phyloP scores from a whole-genome alignment of 2,113 vertebrate genomes.

The Pavo muticus region DNA sequence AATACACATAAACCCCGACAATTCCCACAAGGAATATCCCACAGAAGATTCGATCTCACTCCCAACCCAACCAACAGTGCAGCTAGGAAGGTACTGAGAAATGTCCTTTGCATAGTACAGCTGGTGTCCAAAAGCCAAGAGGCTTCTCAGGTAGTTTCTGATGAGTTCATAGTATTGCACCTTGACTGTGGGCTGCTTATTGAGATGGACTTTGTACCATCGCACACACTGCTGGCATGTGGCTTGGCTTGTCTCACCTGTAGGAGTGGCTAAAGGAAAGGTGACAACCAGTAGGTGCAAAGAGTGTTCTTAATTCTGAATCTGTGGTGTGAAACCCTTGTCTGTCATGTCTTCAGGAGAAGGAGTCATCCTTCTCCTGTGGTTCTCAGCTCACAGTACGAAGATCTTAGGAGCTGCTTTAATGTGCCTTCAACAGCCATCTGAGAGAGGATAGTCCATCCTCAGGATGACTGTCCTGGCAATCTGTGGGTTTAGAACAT shows the following conservation, averaged over 20 bases:
- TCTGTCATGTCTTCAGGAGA: neutral
- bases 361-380: neutral
- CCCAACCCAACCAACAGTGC: fast-evolving
- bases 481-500: neutral
- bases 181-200: neutral
- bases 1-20: neutral
- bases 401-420: neutral
- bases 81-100: neutral
- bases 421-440: neutral
- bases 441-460: neutral
- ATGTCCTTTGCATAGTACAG: neutral
- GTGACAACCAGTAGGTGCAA: neutral
- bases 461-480: neutral
- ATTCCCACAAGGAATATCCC: neutral
- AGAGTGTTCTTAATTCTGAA: neutral
- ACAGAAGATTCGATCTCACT: neutral
- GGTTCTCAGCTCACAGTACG: neutral
- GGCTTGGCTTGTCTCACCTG: neutral
- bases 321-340: neutral
- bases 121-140: neutral
- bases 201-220: neutral
- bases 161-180: neutral
- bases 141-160: neutral
- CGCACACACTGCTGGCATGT: neutral
- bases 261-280: neutral